These are phyloP conservation scores for Dendropsophus ebraccatus DNA, from an alignment of 2,113 vertebrate species.

Conservation along the genomic window DNA sequence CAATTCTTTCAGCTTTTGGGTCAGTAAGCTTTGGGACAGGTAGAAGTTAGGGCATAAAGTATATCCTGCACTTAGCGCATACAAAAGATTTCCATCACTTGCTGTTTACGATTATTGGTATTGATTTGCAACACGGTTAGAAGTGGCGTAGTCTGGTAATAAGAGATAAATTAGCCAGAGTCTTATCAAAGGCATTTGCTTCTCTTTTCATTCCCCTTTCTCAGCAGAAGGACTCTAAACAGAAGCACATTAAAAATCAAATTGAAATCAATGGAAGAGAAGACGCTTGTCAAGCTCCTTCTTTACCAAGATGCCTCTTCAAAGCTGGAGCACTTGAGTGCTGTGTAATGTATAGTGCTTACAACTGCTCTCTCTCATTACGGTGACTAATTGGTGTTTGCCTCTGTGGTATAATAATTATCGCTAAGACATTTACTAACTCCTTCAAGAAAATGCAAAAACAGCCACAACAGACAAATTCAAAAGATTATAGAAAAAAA, in stretches of 20 bases:
- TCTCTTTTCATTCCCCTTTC: conserved; percentile 62
- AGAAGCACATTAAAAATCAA: conserved; percentile 64
- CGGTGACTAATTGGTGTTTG: conserved; percentile 31
- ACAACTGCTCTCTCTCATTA: conserved; percentile 35
- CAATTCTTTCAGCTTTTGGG: background rate
- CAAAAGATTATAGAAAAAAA: too few species aligned
- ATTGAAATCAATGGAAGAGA: conserved; percentile 66
- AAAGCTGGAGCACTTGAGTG: conserved; percentile 40
- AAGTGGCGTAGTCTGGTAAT: conserved; percentile 79
- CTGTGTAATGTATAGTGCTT: conserved; percentile 19
- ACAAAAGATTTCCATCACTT: background rate
- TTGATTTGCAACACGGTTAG: conserved; percentile 76
- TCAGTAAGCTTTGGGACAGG: too few species aligned
- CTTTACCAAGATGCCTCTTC: conserved; percentile 62
- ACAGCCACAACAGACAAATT: too few species aligned
- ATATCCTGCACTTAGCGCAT: background rate
- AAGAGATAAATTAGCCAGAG: conserved; percentile 76
- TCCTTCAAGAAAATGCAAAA: background rate
- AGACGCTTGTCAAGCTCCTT: conserved; percentile 46
- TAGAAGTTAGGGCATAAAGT: background rate
- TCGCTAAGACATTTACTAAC: conserved; percentile 7
- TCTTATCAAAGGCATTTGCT: conserved; percentile 75
- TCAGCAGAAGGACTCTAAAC: conserved; percentile 64
- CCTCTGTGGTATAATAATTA: conserved; percentile 21
- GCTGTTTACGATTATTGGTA: conserved; percentile 63